Percentiles rank a stretch among this genome's conserved stretches.
These are phyloP conservation scores for Propsilocerus akamusi DNA, from an alignment of 1,140 invertebrate genomes.

Conservation along the genomic window DNA sequence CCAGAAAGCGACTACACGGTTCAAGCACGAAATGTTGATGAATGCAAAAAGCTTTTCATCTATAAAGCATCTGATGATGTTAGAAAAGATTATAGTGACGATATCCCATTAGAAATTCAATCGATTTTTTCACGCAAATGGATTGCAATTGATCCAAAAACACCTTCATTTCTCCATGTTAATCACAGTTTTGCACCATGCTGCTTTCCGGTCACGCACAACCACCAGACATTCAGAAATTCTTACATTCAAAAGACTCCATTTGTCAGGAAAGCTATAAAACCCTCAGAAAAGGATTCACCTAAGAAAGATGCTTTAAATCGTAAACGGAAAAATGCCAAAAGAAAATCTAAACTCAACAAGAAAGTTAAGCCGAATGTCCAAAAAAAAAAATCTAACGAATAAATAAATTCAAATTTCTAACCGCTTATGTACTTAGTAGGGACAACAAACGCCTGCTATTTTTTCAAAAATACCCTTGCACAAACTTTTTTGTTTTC, in stretches of 20 bases:
- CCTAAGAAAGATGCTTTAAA: not conserved
- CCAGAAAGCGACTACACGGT: not conserved
- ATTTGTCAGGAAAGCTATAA: not conserved
- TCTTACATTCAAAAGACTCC: no score
- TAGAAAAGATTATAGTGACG: not conserved
- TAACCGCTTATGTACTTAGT: no score
- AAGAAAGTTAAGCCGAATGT: no score
- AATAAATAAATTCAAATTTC: no score
- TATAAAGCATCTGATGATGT: not conserved
- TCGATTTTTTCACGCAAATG: not conserved
- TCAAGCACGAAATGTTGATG: not conserved
- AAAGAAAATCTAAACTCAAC: not conserved
- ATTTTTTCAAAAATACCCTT: no score
- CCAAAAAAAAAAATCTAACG: no score
- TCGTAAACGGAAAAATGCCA: not conserved
- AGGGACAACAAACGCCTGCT: no score
- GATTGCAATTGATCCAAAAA: not conserved
- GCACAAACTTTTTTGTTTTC: no score
- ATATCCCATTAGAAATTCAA: not conserved
- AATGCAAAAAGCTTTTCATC: not conserved
- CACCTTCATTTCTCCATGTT: not conserved
- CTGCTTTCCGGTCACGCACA: not conserved
- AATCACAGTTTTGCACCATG: not conserved
- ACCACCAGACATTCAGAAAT: not conserved
- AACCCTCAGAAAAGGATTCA: no score